Base-by-base conservation (phyloP, 2,797 vertebrate genomes). In the Kryptopterus vitreolus region DNA sequence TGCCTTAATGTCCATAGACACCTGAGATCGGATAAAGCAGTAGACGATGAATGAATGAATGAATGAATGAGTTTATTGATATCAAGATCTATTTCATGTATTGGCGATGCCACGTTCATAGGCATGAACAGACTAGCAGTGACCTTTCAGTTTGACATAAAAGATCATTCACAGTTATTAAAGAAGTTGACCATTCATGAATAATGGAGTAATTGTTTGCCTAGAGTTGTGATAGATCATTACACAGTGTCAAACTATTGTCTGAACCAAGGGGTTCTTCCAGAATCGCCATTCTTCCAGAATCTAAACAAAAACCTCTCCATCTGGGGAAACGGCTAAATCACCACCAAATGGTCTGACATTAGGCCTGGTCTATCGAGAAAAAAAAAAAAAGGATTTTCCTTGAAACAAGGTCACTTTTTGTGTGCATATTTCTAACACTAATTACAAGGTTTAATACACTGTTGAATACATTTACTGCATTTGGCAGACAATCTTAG, bases 201-300 rank as follows among this genome's bases (percentile, higher is more conserved):
- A 65, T 80, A 65, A 79, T 63, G 20, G n/a, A 69, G 57, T 16
- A 43, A 43, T 29, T 65, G 69, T 61, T 80, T 80, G 24, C 13
- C 10, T 57, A 12, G 22, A 57, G 48, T 22, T 69, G 12, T 1
- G n/a, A 8, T n/a, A 26, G 46, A 26, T 24, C n/a, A 53, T 72
- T 63, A 13, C 12, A 22, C 29, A 50, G 52, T 35, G 59, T 20
- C 13, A 73, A 38, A 13, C 24, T 26, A 4, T 43, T 12, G 18
- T 35, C 52, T 58, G 13, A 58, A 58, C 18, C 70, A 52, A n/a
- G 26, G 26, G 9, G 16, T 52, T 71, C 22, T 38, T 24, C 50
- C 26, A 72, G 5, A 73, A n/a, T n/a, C n/a, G 7, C 38, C 4
- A 6, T 33, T n/a, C 15, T 74, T 61, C 9, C 72, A 35, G 46